phyloP scores from a whole-genome alignment of 1,140 invertebrate species.

The Sycophila sp. region DNA sequence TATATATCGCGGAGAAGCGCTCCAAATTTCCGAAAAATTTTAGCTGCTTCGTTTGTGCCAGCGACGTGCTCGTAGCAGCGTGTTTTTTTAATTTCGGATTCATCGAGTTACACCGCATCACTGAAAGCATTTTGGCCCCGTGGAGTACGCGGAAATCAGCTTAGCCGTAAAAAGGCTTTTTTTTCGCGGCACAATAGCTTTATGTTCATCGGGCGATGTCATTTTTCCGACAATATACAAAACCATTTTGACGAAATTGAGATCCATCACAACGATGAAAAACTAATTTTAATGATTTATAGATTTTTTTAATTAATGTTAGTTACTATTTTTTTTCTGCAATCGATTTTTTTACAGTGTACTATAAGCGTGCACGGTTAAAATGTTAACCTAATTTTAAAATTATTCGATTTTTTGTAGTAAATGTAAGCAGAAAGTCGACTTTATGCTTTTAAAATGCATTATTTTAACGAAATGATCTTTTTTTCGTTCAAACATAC shows the following conservation, averaged over 20 bases:
- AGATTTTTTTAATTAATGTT: not conserved
- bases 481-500: too few species aligned
- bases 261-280: not conserved
- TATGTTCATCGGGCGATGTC: conserved; percentile 1
- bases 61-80: not conserved
- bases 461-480: too few species aligned
- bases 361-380: too few species aligned
- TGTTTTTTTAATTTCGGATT: conserved; percentile 2
- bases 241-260: conserved; percentile 1
- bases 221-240: not conserved
- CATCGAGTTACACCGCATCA: conserved; percentile 14
- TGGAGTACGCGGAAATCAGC: conserved; percentile 9
- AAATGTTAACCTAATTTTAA: too few species aligned
- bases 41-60: too few species aligned
- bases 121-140: conserved; percentile 15
- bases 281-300: not conserved
- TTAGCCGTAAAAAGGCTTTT: conserved; percentile 23
- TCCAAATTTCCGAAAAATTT: too few species aligned
- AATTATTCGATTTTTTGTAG: too few species aligned
- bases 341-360: too few species aligned
- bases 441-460: too few species aligned
- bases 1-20: too few species aligned
- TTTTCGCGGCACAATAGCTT: conserved; percentile 6
- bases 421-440: too few species aligned
- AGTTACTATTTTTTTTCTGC: too few species aligned